Evolutionary conservation across 2,797 vertebrate genomes (phyloP).

Genomic region (Melopsittacus undulatus): DNA sequence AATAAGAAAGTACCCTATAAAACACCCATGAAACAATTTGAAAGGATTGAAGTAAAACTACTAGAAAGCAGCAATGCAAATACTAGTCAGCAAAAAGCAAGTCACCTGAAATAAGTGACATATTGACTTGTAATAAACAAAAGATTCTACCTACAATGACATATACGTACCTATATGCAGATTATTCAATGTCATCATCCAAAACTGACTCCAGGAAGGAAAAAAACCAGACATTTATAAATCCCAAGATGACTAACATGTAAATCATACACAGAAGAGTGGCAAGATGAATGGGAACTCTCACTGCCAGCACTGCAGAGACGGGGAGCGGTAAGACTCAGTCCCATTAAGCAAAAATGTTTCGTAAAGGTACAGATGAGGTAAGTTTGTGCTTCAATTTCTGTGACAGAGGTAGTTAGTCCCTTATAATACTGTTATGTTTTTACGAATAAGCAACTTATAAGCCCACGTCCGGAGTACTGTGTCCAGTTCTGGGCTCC

Average conservation of each 20-base stretch:
- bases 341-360: neutral
- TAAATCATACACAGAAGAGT: neutral
- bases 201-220: neutral
- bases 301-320: neutral
- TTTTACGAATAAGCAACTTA: neutral
- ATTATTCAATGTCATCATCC: neutral
- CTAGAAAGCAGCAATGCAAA: neutral
- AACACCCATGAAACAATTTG: neutral
- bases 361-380: neutral
- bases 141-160: neutral
- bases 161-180: neutral
- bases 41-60: neutral
- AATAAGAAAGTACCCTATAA: neutral
- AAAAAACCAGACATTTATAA: neutral
- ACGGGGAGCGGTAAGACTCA: neutral
- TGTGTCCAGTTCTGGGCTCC: neutral
- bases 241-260: neutral
- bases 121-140: neutral
- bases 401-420: neutral
- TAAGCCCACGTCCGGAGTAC: neutral
- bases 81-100: neutral
- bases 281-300: neutral
- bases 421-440: neutral
- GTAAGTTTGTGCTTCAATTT: neutral
- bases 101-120: neutral